A percentile compares a stretch with the other conserved stretches of the same genome.
These are phyloP conservation scores for Diplolepis rosae DNA, from an alignment of 2,888 invertebrate species.

Conservation along the genomic window DNA sequence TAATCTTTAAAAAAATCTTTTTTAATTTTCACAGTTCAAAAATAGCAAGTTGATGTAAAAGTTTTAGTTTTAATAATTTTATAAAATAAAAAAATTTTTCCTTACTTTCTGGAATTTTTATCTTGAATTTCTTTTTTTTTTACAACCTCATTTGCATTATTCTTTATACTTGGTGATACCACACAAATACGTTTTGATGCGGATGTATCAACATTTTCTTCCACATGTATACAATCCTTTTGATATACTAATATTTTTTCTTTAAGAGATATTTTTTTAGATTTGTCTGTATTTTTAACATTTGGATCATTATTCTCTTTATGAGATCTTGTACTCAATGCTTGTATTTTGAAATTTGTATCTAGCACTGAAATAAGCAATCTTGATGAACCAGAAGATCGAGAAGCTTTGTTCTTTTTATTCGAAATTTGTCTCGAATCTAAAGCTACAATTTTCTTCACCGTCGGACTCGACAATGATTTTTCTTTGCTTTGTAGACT, in stretches of 20 bases:
- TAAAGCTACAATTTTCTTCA: not conserved
- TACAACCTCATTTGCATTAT: slow-evolving; percentile 1
- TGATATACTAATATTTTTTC: not conserved
- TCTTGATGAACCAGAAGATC: not conserved
- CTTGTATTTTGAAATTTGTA: not conserved
- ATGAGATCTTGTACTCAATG: not conserved
- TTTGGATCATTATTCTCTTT: not conserved
- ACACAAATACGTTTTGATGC: not conserved
- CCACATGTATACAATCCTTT: no score
- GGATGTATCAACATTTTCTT: not conserved
- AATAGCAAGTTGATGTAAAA: no score
- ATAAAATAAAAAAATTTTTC: no score
- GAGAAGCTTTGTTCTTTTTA: not conserved
- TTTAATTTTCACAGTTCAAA: no score
- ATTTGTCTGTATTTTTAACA: not conserved
- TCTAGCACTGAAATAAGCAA: not conserved
- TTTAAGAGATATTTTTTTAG: not conserved
- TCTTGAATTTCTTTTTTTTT: slow-evolving; percentile 85
- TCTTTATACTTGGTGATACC: not conserved
- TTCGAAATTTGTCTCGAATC: not conserved
- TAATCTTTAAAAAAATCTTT: no score
- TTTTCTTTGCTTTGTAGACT: not conserved
- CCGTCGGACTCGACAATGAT: not conserved
- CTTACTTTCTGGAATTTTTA: slow-evolving; percentile 84
- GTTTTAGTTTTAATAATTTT: no score